A percentile compares a stretch with the other conserved stretches of the same genome.
phyloP scores from a whole-genome alignment of 2,113 vertebrate species.

The Eretmochelys imbricata region DNA sequence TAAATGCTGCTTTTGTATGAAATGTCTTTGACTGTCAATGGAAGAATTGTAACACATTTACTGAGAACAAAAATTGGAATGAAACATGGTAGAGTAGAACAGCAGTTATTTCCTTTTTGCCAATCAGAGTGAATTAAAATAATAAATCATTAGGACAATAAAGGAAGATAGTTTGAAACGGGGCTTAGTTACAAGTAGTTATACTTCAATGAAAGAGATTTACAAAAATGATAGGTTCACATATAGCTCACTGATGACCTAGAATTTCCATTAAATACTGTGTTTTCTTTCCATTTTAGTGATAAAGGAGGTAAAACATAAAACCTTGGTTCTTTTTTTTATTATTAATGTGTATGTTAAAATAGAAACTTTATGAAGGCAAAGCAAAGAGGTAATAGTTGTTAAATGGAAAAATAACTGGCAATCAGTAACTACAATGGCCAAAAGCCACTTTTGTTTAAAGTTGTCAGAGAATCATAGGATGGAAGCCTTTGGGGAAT shows the following conservation, averaged over 20 bases:
- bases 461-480: constrained; percentile 13
- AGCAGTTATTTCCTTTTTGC: constrained; percentile 61
- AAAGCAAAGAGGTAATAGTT: background rate
- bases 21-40: constrained; percentile 59
- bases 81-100: constrained; percentile 65
- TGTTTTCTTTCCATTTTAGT: constrained; percentile 24
- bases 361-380: background rate
- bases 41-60: constrained; percentile 76
- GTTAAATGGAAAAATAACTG: constrained; percentile 1
- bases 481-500: constrained; percentile 42
- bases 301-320: background rate
- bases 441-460: constrained; percentile 39
- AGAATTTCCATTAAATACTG: constrained; percentile 19
- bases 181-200: constrained; percentile 52
- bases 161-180: constrained; percentile 26
- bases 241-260: background rate
- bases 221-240: constrained; percentile 24
- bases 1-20: constrained; percentile 77
- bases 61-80: constrained; percentile 59
- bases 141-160: constrained; percentile 71
- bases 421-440: constrained; percentile 32
- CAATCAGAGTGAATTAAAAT: constrained; percentile 58
- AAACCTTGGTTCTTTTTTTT: background rate
- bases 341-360: background rate
- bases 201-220: constrained; percentile 58